Evolutionary conservation across 2,888 invertebrate genomes (phyloP), one percentile per base, ranked within the genome.

Genomic region (Crioceris asparagi): DNA sequence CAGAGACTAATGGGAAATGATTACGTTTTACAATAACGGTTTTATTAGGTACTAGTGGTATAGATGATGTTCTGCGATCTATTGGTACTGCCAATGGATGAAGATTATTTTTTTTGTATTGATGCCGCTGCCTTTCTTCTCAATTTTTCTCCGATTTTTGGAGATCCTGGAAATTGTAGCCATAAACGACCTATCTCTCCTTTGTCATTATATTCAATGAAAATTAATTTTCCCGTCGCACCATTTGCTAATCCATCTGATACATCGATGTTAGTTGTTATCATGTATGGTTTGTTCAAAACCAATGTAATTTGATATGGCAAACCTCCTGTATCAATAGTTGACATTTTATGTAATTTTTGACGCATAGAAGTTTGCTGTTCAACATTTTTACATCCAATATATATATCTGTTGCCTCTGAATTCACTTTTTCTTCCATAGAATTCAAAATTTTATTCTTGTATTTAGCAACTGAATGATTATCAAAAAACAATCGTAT

Each of bases 261-360:
- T 4, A 32, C 32, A 32, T 32, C 17, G 2, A 32, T 16, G 17
- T 32, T 32, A 4, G 32, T 16, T 4, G 32, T 32, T 17, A 32
- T 32, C 2, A 4, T 32, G 3, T 32, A 32, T n/a, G 10, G 11
- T 10, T 3, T 32, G 3, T 15, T 4, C 10, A 3, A 7, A 3
- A 16, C 32, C 8, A 32, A 16, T 15, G 5, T 16, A 3, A 16
- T 2, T 32, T 32, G 10, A 16, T 32, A 32, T 16, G 32, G 32
- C 16, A 32, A 15, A 2, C 32, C 32, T n/a, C 32, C 32, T n/a
- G 32, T 32, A 32, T 15, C 15, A 4, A 4, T 3, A 17, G 8
- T 3, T 3, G 14, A 11, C 32, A 16, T 32, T 32, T 4, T 32
- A 15, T 32, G 10, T 3, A 32, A 4, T 32, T 16, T 32, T 16